Evolutionary conservation across 2,113 vertebrate genomes (phyloP).

Genomic region (Hippocampus comes): DNA sequence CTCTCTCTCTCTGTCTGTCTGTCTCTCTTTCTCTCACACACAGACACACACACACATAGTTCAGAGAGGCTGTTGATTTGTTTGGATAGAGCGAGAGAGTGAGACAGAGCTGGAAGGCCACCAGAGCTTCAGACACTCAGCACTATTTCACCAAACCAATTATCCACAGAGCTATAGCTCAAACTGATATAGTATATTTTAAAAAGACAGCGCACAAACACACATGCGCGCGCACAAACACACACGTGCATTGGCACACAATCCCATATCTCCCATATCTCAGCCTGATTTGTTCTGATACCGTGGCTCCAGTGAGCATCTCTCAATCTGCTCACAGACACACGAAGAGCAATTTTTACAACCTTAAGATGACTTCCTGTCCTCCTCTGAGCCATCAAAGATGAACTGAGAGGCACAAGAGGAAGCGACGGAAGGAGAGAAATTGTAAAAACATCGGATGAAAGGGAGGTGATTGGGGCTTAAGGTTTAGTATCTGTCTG

Average conservation of each 20-base stretch:
- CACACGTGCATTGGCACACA: conserved; percentile 4
- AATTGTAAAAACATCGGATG: conserved; percentile 19
- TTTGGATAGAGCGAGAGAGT: conserved; percentile 6
- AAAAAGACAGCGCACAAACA: conserved; percentile 47
- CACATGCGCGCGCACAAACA: conserved; percentile 11
- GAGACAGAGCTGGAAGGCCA: conserved; percentile 50
- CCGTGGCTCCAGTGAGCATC: conserved; percentile 61
- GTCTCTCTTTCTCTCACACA: conserved; percentile 10
- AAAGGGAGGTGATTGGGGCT: conserved; percentile 22
- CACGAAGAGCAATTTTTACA: conserved; percentile 63
- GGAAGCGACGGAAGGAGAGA: conserved; percentile 45
- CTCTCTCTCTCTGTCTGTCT: conserved; percentile 29
- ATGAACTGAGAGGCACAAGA: conserved; percentile 35
- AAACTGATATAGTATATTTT: conserved; percentile 73
- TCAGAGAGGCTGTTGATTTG: neutral
- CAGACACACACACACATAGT: conserved; percentile 19
- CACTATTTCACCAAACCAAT: conserved; percentile 77
- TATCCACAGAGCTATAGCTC: conserved; percentile 74
- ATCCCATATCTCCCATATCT: conserved; percentile 47
- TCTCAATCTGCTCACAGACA: conserved; percentile 69
- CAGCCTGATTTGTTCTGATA: conserved; percentile 70
- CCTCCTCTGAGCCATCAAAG: conserved; percentile 61
- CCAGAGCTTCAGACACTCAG: conserved; percentile 68
- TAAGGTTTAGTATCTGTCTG: neutral
- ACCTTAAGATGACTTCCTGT: conserved; percentile 64